These are phyloP conservation scores for Augochlorella aurata DNA, from an alignment of 2,888 invertebrate genomes.

Conservation along the genomic window DNA sequence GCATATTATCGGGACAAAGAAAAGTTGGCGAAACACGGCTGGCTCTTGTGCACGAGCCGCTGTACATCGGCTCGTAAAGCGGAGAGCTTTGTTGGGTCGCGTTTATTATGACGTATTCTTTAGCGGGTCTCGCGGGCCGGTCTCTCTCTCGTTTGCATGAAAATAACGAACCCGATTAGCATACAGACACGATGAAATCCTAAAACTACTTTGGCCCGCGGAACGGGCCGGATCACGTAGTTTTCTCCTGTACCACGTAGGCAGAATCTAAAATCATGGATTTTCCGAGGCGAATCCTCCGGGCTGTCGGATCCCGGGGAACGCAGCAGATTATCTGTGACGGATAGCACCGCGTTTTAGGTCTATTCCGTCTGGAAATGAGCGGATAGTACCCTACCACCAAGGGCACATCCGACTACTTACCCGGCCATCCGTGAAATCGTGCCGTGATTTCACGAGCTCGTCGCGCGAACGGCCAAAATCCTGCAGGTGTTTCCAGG, in stretches of 20 bases:
- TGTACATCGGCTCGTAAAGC: not conserved
- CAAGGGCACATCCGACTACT: constrained; percentile 11
- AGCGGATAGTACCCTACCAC: constrained; percentile 29
- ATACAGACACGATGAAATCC: constrained; percentile 54
- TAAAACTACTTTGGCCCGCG: constrained; percentile 38
- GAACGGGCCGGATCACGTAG: constrained; percentile 31
- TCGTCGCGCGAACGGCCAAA: not conserved
- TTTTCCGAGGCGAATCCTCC: constrained; percentile 22
- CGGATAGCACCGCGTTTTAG: constrained; percentile 43
- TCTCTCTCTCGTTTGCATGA: constrained; percentile 61
- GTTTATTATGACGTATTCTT: constrained; percentile 50
- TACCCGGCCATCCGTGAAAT: constrained; percentile 20
- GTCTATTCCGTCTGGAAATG: constrained; percentile 43
- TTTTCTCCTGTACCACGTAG: constrained; percentile 36
- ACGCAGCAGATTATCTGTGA: constrained; percentile 50
- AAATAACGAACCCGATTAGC: constrained; percentile 62
- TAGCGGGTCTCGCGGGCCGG: constrained; percentile 19
- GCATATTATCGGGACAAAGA: not conserved
- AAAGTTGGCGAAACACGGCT: not conserved
- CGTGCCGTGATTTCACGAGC: constrained; percentile 26
- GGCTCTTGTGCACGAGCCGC: not conserved
- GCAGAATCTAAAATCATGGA: constrained; percentile 55
- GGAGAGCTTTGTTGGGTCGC: constrained; percentile 29
- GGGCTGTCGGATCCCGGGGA: constrained; percentile 12
- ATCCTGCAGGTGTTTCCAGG: not conserved